Base-by-base conservation (phyloP, 2,797 vertebrate genomes). In the Echiichthys vipera region DNA sequence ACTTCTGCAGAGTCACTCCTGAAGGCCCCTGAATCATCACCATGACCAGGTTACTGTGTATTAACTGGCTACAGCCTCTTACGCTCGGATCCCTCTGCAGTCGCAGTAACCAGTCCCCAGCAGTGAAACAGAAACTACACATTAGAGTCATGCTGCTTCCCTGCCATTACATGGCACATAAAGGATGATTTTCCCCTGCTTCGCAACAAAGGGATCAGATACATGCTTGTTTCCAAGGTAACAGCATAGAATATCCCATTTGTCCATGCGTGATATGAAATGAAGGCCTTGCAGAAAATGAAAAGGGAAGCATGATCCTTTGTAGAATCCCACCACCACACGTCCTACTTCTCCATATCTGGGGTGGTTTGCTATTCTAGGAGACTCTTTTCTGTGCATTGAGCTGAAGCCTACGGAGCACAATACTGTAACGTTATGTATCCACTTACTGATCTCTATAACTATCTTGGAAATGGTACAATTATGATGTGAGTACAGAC, bases 201-300 rank as follows among this genome's bases (percentile, higher is more conserved):
- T 77, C 61, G 79, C 72, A 69, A 75, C 77, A 80, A 74, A 70
- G 85, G 76, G 58, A 79, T 74, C 73, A 58, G 50, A 75, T 80
- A 91, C 88, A 92, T 87, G 89, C 78, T 86, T 90, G 91, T 93
- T 93, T 91, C 92, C 91, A 92, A 88, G 91, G 92, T 89, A 93
- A 93, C 90, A 66, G 81, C 78, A 85, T 83, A 85, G 84, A 89
- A 89, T 81, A 85, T 80, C 80, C 70, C 37, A 77, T 88, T 74
- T 82, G 74, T 84, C 67, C 65, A 85, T 71, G 77, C 74, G 45
- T 83, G 40, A 81, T 84, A 84, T 70, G 62, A 88, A 90, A 84
- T 64, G 73, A 80, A 76, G 81, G 75, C 79, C 75, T 80, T 40
- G 73, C 42, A 71, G 72, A 83, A 76, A 83, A 81, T 42, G 58